Percentiles rank a stretch among this genome's conserved stretches.
Evolutionary conservation across 2,888 invertebrate species (phyloP).

Genomic region (Netelia inedita): DNA sequence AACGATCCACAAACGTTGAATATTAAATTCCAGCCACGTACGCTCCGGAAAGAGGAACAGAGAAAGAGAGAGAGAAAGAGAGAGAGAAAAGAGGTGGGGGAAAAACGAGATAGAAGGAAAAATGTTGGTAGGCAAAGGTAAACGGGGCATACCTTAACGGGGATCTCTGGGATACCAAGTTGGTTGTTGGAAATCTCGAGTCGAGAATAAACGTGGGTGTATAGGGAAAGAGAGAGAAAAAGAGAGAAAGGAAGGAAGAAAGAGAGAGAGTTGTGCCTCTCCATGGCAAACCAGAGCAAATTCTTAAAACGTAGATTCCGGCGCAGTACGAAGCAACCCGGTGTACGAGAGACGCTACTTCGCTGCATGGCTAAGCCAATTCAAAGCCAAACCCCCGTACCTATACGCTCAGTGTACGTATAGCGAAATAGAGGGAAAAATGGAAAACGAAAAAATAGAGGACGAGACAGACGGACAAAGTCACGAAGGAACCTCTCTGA

Average conservation of each 20-base stretch:
- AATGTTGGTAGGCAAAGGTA: constrained; percentile 41
- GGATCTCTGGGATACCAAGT: constrained; percentile 46
- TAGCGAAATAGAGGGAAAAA: not conserved
- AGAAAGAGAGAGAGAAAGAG: not conserved
- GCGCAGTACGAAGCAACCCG: not conserved
- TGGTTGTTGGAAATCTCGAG: constrained; percentile 2
- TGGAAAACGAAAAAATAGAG: not conserved
- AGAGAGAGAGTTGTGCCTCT: constrained; percentile 1
- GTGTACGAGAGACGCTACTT: not conserved
- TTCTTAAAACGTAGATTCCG: constrained; percentile 59
- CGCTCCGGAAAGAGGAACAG: not conserved
- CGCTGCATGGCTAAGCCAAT: constrained; percentile 25
- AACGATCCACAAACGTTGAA: constrained; percentile 67
- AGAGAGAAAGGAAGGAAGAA: not conserved
- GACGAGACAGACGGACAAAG: too few relatives aligned
- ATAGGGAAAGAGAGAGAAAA: not conserved
- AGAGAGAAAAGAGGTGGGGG: constrained; percentile 30
- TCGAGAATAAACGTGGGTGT: constrained; percentile 26
- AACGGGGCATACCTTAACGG: constrained; percentile 37
- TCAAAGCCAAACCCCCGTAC: constrained; percentile 41
- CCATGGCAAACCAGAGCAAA: constrained; percentile 32
- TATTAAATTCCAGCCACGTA: constrained; percentile 69
- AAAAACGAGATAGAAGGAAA: constrained; percentile 22
- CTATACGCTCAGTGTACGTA: not conserved
- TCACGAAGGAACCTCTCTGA: constrained; percentile 7